Evolutionary conservation across 2,797 vertebrate species (phyloP).

Genomic region (Pipistrellus pipistrellus): DNA sequence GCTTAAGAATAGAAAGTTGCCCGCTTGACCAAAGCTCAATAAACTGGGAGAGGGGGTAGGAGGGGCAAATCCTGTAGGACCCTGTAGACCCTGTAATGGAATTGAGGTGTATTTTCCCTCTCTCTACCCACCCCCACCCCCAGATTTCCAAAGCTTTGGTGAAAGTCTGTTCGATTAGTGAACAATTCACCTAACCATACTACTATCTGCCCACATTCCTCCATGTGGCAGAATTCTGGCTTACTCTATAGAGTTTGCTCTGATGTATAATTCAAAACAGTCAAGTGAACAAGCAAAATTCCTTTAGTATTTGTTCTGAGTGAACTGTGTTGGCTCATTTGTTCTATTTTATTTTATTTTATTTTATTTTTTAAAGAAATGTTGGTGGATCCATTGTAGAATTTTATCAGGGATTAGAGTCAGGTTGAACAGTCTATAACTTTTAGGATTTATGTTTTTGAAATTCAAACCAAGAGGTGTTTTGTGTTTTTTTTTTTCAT

Average conservation of each 20-base stretch:
- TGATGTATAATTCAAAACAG: neutral
- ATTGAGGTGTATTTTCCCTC: neutral
- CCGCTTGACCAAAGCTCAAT: neutral
- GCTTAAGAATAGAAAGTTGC: neutral
- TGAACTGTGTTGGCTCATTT: slow-evolving; percentile 45
- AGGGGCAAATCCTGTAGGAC: neutral
- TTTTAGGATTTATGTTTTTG: slow-evolving; percentile 36
- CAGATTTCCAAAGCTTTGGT: neutral
- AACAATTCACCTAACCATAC: neutral
- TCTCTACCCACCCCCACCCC: neutral
- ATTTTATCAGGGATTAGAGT: slow-evolving; percentile 1
- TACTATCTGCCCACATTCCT: neutral
- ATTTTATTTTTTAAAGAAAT: neutral
- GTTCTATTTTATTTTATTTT: neutral
- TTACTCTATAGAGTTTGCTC: neutral
- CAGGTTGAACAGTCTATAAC: neutral
- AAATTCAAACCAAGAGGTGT: neutral
- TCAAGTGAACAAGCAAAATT: neutral
- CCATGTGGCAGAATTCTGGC: neutral
- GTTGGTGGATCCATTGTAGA: neutral
- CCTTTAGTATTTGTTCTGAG: neutral
- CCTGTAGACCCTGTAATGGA: neutral
- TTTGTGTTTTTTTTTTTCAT: neutral
- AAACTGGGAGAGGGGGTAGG: neutral
- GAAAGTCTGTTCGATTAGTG: neutral